phyloP scores from a whole-genome alignment of 1,140 invertebrate genomes.

The Nymphalis io region DNA sequence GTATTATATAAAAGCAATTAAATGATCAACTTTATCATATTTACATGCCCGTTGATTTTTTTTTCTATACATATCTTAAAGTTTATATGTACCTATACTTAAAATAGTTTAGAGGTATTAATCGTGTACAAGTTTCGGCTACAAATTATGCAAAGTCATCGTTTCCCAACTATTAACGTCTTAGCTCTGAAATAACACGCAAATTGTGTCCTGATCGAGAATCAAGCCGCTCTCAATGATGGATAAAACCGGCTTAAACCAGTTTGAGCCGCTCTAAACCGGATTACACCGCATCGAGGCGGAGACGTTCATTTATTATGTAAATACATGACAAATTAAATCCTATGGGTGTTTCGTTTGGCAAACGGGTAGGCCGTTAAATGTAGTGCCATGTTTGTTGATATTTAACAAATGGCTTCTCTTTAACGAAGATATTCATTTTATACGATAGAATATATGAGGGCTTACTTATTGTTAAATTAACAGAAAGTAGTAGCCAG shows the following conservation, averaged over 20 bases:
- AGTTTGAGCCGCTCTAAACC: constrained; percentile 71
- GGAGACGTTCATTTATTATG: constrained; percentile 78
- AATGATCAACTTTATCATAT: neutral
- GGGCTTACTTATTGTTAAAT: too few relatives aligned
- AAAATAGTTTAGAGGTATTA: neutral
- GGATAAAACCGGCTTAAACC: constrained; percentile 74
- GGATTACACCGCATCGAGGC: constrained; percentile 74
- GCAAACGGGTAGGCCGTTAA: constrained; percentile 65
- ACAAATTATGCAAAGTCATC: constrained; percentile 36
- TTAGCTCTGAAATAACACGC: constrained; percentile 69
- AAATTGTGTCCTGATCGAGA: constrained; percentile 75
- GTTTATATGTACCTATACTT: neutral
- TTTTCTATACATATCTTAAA: neutral
- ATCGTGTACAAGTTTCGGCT: neutral
- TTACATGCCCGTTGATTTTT: neutral
- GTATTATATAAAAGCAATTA: too few relatives aligned
- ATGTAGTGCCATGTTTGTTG: constrained; percentile 48
- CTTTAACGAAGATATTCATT: neutral
- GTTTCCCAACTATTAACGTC: constrained; percentile 61
- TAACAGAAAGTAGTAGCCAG: too few relatives aligned
- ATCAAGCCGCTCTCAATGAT: constrained; percentile 76
- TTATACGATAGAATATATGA: neutral
- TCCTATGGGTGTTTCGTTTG: constrained; percentile 76
- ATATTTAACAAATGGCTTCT: neutral
- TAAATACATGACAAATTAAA: constrained; percentile 79